Evolutionary conservation across 2,888 invertebrate genomes (phyloP).

Genomic region (Lacanobia oleracea): DNA sequence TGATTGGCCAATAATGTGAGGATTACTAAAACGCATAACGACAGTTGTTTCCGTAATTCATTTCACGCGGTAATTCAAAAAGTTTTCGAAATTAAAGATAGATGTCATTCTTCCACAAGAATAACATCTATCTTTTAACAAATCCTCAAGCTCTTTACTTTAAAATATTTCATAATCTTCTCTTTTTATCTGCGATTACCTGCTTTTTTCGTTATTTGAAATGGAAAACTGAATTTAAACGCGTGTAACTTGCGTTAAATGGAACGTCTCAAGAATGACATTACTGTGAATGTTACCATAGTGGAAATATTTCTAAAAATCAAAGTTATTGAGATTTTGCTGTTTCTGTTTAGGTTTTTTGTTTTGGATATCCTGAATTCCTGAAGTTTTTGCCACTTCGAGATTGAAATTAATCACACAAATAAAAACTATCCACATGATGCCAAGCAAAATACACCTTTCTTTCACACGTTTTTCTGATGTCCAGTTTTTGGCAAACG

Average conservation of each 20-base stretch:
- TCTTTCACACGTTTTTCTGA: background rate
- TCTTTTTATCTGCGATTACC: too few species aligned
- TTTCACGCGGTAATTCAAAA: constrained; percentile 57
- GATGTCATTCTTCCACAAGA: too few species aligned
- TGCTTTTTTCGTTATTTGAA: background rate
- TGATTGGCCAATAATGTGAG: constrained; percentile 65
- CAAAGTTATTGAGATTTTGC: too few species aligned
- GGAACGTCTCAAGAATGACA: constrained; percentile 10
- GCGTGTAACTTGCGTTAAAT: background rate
- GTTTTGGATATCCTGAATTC: too few species aligned
- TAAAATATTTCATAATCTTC: too few species aligned
- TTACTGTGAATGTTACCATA: background rate
- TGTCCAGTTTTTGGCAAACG: too few species aligned
- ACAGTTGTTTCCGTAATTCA: constrained; percentile 66
- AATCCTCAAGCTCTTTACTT: background rate
- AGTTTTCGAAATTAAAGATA: too few species aligned
- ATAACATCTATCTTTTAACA: background rate
- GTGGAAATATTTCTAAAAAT: background rate
- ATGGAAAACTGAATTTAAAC: too few species aligned
- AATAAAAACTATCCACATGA: too few species aligned
- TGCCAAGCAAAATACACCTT: background rate
- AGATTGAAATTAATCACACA: too few species aligned
- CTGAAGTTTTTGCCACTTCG: too few species aligned
- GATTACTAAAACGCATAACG: constrained; percentile 67
- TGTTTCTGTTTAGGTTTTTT: too few species aligned